phyloP scores from a whole-genome alignment of 2,797 vertebrate species.

The Pampus argenteus region DNA sequence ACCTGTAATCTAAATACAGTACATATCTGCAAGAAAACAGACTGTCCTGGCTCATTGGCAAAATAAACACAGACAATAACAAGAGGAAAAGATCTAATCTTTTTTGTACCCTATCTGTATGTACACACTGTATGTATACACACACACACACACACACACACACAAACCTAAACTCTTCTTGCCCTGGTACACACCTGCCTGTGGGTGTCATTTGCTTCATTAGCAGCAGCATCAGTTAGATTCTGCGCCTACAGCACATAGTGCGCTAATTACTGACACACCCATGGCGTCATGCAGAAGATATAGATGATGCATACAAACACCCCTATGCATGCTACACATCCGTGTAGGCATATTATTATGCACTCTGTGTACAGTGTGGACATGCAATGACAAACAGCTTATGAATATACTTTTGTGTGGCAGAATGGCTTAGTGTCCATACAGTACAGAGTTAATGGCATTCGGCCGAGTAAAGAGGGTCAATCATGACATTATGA shows the following conservation, averaged over 20 bases:
- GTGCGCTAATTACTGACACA: conserved; percentile 77
- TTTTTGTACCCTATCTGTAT: conserved; percentile 16
- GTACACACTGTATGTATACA: not conserved
- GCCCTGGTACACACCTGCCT: conserved; percentile 36
- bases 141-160: conserved; percentile 5
- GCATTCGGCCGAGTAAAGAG: conserved; percentile 68
- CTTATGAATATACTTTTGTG: conserved; percentile 24
- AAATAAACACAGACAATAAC: conserved; percentile 27
- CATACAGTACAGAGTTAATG: conserved; percentile 52
- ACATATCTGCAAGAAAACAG: conserved; percentile 9
- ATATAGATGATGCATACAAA: conserved; percentile 56
- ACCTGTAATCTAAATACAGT: conserved; percentile 1
- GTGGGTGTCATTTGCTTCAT: conserved; percentile 72
- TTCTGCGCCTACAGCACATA: conserved; percentile 69
- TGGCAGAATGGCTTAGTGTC: conserved; percentile 35
- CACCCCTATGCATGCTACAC: conserved; percentile 28
- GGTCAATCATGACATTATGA: conserved; percentile 80
- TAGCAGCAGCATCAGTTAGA: conserved; percentile 73
- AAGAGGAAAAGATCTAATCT: conserved; percentile 9
- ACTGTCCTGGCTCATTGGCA: not conserved
- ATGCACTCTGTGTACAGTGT: conserved; percentile 30
- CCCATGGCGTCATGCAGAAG: conserved; percentile 71
- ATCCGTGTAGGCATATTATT: conserved; percentile 8
- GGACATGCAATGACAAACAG: conserved; percentile 40
- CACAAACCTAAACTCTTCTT: conserved; percentile 9